Base-by-base conservation (phyloP, 2,888 invertebrate genomes). In the Plagodis dolabraria region DNA sequence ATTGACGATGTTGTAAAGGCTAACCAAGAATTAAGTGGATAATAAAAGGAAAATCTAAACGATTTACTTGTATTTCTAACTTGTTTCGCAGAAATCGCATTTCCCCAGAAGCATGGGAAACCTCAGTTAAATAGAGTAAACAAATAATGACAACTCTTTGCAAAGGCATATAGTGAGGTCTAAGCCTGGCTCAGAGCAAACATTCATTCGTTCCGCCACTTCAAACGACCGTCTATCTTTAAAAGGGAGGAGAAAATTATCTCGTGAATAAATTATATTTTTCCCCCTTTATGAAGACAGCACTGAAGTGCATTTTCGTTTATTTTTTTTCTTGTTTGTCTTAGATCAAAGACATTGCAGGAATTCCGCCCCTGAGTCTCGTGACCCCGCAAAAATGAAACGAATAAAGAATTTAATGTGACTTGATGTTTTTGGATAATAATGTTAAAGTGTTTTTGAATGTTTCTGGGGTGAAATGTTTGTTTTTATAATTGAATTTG, bases 241-340 rank as follows among this genome's bases (percentile, higher is more conserved):
- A 82, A 85, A 86, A 87, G 86, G 86, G 85, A 61, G 85, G 85
- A 91, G 92, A 89, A 91, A 92, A 92, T 92, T 92, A 92, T 92
- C 91, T 90, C 86, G 83, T 92, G 92, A 92, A 92, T 92, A 92
- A 92, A 92, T 92, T 91, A 92, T 91, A 90, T 90, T 89, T 22
- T 84, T 83, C 85, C 81, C 89, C 89, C 85, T 88, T 90, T 89
- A 92, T 91, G 86, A 92, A 92, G 92, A 91, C 89, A 85, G 85
- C 22, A 22, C 80, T 87, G 84, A 86, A 92, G 89, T 92, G 91
- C 92, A 90, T 92, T 92, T 91, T 86, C 84, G 85, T 85, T 83
- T 86, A 82, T 83, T 86, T 89, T 89, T 86, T 83, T 84, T 80
- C 80, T 83, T 83, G 81, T 85, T 85, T 80, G 80, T 74, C 80